Base-by-base conservation (phyloP, 2,113 vertebrate species). In the Origma solitaria region DNA sequence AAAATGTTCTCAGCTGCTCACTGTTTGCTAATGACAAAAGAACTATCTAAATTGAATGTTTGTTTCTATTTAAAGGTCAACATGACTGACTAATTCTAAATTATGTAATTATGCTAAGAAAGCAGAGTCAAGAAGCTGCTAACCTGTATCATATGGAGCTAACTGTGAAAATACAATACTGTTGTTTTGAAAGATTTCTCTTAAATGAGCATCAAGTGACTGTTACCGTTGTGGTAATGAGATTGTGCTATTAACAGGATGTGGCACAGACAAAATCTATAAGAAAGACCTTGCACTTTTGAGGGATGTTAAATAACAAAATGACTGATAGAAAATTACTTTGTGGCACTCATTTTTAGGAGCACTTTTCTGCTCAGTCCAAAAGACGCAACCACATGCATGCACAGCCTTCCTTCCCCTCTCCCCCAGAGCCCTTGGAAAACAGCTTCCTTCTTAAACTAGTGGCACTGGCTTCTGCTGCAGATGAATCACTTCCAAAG, bases 211-310 rank as follows among this genome's bases (percentile, higher is more conserved):
- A 90, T 83, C 68, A 60, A 86, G 76, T 3, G 40, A 88, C 87
- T 95, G 94, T 96, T 96, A 88, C 69, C 85, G 90, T 90, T 94
- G 94, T 93, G 95, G 93, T 97, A 97, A 96, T 95, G 88, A 88
- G 92, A 92, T 81, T 72, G 60, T 86, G 86, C 51, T 93, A 93
- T 92, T 96, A 96, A 94, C 95, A 95, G 93, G 94, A 96, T 97
- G 94, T 96, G 94, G 92, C 69, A 84, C 45, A 90, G 94, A 93
- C 92, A 56, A 96, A 94, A 95, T 82, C 93, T 96, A 5, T 86
- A 92, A 86, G 82, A 92, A 88, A 93, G 72, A 88, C 31, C 37
- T 90, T 75, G 61, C 37, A 90, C 76, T 96, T 96, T 94, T 95
- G 77, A 93, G 69, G 82, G 85, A 92, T 82, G 76, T 95, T 94